phyloP scores from a whole-genome alignment of 2,797 vertebrate species.

The Benthosema pterotum region DNA sequence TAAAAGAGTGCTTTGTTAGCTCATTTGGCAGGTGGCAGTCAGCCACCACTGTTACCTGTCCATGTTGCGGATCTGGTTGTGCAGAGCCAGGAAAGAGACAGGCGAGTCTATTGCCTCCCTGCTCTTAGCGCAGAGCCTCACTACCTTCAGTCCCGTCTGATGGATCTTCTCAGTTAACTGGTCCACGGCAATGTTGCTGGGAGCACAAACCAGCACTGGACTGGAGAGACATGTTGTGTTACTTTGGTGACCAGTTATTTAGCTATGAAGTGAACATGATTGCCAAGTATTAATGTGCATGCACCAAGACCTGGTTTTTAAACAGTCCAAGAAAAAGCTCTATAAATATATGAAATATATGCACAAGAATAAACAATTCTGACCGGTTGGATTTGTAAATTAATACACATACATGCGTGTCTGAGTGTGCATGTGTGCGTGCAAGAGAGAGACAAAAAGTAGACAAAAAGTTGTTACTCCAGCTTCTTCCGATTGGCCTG shows the following conservation, averaged over 20 bases:
- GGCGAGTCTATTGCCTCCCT: conserved; percentile 94
- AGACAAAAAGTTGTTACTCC: too few species aligned
- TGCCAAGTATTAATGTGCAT: not conserved
- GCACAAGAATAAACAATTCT: too few species aligned
- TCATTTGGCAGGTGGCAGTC: not conserved
- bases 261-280: conserved; percentile 1
- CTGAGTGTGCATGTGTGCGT: too few species aligned
- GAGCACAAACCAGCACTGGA: conserved; percentile 94
- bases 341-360: not conserved
- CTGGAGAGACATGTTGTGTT: conserved; percentile 57
- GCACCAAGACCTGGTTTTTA: not conserved
- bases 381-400: too few species aligned
- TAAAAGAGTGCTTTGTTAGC: too few species aligned
- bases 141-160: conserved; percentile 92
- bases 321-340: not conserved
- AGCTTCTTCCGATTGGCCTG: too few species aligned
- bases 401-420: too few species aligned
- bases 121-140: conserved; percentile 93
- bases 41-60: conserved; percentile 82
- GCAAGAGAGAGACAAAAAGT: too few species aligned
- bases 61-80: conserved; percentile 97
- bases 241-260: not conserved
- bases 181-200: conserved; percentile 95
- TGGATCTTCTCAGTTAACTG: conserved; percentile 97
- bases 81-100: conserved; percentile 92